These are phyloP conservation scores for Scomber scombrus DNA, from an alignment of 2,113 vertebrate species.

Conservation along the genomic window DNA sequence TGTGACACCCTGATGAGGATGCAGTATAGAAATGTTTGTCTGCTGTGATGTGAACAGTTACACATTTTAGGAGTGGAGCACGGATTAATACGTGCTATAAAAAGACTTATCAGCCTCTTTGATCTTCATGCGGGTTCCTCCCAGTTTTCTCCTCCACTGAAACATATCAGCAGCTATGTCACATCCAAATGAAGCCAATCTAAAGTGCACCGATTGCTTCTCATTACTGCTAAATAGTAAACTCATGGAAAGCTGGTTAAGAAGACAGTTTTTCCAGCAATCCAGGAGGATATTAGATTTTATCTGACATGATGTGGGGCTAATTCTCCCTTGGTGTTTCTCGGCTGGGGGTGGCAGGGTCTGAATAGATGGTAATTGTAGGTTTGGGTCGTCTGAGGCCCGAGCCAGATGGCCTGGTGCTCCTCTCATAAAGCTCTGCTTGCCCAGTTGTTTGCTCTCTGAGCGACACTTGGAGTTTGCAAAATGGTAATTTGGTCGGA, in stretches of 20 bases:
- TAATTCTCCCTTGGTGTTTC: constrained; percentile 86
- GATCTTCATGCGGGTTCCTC: neutral
- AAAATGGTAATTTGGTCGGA: constrained; percentile 78
- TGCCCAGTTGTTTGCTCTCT: constrained; percentile 86
- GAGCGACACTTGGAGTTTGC: constrained; percentile 78
- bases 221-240: constrained; percentile 42
- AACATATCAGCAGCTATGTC: constrained; percentile 16
- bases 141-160: neutral
- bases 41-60: constrained; percentile 20
- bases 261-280: constrained; percentile 66
- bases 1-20: constrained; percentile 22
- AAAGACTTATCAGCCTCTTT: constrained; percentile 17
- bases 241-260: constrained; percentile 63
- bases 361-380: constrained; percentile 90
- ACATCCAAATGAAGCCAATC: constrained; percentile 20
- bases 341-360: constrained; percentile 78
- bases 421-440: constrained; percentile 81
- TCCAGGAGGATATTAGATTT: constrained; percentile 83
- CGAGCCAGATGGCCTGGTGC: constrained; percentile 89
- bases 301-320: constrained; percentile 79
- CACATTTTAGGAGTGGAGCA: neutral
- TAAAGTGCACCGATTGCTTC: neutral
- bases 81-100: constrained; percentile 25
- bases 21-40: constrained; percentile 4
- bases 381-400: constrained; percentile 87